Evolutionary conservation across 1,140 invertebrate species (phyloP), one percentile per base, ranked within the genome.

Genomic region (Aphelenchoides besseyi): DNA sequence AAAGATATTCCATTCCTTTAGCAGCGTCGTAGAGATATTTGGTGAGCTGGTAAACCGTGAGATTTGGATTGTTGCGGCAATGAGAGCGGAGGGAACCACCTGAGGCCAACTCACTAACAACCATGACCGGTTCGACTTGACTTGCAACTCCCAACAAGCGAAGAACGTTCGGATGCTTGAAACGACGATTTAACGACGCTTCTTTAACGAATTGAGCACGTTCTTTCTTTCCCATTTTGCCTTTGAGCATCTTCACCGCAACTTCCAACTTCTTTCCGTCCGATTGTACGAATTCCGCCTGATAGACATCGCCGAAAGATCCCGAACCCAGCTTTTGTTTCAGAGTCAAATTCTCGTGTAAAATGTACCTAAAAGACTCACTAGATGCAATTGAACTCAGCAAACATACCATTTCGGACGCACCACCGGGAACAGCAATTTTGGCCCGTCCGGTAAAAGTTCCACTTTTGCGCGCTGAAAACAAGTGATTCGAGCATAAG

Each of bases 21-120:
- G 29, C 1, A 64, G 33, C 95, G 93, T 87, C 96, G 93, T 67
- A 89, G 90, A 1, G 92, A 90, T 5, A 98, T 2, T 30, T 61
- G n/a, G 59, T 48, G 26, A 61, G 59, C 30, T 61, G 59, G 2
- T 18, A n/a, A 36, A 61, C 59, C 18, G 1, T 30, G 1, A 61
- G 2, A 28, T 29, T n/a, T 2, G 59, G 1, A n/a, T 30, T 29
- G n/a, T 61, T 61, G 1, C 2, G 2, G n/a, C n/a, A 16, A 36
- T 61, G 59, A 28, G n/a, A 18, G n/a, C 53, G 26, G 41, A 67
- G 64, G n/a, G 26, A 18, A 12, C 66, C 66, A 30, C 66, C 66
- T 5, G 41, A 30, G 9, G 66, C 66, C 54, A 68, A 29, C 2
- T 68, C 66, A 23, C 26, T 29, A 33, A 68, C 52, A 9, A 68